Base-by-base conservation (phyloP, 2,888 invertebrate genomes). In the Metallyticus violacea region DNA sequence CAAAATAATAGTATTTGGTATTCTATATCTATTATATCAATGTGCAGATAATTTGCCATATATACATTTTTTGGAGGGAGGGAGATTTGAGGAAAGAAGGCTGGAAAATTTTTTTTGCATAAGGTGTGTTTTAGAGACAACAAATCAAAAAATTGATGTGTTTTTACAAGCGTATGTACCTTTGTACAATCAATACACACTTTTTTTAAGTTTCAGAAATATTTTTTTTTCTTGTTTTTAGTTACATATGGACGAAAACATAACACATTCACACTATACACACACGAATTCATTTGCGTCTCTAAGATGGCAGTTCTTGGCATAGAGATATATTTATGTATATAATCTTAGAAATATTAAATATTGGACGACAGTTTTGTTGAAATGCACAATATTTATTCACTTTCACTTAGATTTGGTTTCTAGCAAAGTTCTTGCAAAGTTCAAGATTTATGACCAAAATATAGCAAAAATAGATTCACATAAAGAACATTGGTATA, bases 321-420 rank as follows among this genome's bases (percentile, higher is more conserved):
- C 83, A 83, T 83, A 77, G 77, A 83, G 25, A 83, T 83, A 83
- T 83, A 83, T 77, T 7, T 82, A 82, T 82, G 26, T 82, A 82
- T 76, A 82, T 27, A 9, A 28, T 77, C 77, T 83, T 27, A 77
- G 83, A 83, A 83, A 77, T 76, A 83, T 83, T 83, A 83, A 83
- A 83, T 77, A 76, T 77, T 83, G 83, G 83, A 83, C 83, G 83
- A 83, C 28, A 62, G 76, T 83, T 76, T 26, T 28, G 7, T 83
- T 83, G 22, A 83, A 27, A 77, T 77, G 77, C 26, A 28, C 62
- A 82, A 82, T 26, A 62, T 62, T 6, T 82, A 76, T 40, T 82
- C 4, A 62, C 6, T 77, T 83, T 76, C 28, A 25, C 76, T 77
- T 77, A 6, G 26, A 29, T 77, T 77, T 77, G 7, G 83, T 77